These are phyloP conservation scores for Cnemophilus loriae DNA, from an alignment of 2,113 vertebrate genomes.

Conservation along the genomic window DNA sequence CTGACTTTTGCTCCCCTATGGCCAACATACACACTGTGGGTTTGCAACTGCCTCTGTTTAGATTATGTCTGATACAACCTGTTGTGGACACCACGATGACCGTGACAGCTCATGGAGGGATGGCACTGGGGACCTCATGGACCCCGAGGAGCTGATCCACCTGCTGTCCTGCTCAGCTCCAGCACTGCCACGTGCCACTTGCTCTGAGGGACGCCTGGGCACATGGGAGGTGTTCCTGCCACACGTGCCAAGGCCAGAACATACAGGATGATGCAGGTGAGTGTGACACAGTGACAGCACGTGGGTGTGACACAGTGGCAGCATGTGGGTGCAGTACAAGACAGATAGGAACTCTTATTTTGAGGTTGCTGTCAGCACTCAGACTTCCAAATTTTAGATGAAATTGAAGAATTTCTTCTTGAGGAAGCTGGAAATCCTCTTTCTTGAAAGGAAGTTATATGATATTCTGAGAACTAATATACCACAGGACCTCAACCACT, in stretches of 20 bases:
- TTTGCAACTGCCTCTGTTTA: background rate
- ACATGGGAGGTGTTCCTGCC: background rate
- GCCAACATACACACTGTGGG: no score
- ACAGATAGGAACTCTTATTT: background rate
- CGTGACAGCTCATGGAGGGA: background rate
- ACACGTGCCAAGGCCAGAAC: background rate
- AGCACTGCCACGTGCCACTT: rapidly evolving
- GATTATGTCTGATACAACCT: background rate
- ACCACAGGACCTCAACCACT: no score
- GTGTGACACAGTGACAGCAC: background rate
- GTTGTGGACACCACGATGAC: background rate
- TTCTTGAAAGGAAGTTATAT: background rate
- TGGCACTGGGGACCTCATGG: rapidly evolving
- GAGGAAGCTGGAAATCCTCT: background rate
- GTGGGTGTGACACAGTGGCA: background rate
- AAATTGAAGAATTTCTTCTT: background rate
- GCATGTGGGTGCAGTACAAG: background rate
- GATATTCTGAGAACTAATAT: background rate
- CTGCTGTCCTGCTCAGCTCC: background rate
- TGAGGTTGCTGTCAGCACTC: background rate
- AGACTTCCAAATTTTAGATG: background rate
- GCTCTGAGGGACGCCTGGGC: background rate
- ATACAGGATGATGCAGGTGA: background rate
- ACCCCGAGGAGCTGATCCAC: background rate
- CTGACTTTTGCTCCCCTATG: background rate